Conservation (phyloP, 2,113 vertebrate genomes). For the Siniperca chuatsi region DNA sequence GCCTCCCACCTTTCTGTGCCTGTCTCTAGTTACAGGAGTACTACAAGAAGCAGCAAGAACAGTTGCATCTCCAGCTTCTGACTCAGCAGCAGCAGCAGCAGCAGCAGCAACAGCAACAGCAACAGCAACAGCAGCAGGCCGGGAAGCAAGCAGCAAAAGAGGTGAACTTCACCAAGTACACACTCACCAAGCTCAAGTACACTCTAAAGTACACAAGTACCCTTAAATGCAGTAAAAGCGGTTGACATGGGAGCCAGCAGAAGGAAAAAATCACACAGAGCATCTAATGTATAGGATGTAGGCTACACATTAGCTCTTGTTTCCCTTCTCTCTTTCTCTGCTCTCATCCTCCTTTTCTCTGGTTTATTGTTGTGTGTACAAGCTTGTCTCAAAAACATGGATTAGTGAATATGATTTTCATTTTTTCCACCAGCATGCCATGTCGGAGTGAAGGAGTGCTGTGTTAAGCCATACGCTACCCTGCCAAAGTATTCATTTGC, state of each 20-base stretch:
- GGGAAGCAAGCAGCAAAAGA: conserved; percentile 93
- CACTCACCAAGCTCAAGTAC: conserved; percentile 66
- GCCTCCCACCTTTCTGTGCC: conserved; percentile 26
- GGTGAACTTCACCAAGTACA: conserved; percentile 85
- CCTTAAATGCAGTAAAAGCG: conserved; percentile 66
- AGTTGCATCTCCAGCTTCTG: conserved; percentile 97
- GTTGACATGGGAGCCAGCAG: conserved; percentile 48
- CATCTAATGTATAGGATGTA: conserved; percentile 44
- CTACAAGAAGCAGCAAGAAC: conserved; percentile 99
- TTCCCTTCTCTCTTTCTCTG: background rate
- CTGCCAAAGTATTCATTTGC: conserved; percentile 79
- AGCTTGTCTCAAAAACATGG: conserved; percentile 63
- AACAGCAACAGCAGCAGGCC: conserved; percentile 86
- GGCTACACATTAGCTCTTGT: conserved; percentile 1
- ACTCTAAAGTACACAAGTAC: conserved; percentile 65
- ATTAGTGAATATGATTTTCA: conserved; percentile 66
- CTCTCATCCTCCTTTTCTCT: background rate
- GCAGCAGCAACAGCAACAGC: conserved; percentile 87
- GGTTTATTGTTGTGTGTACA: conserved; percentile 40
- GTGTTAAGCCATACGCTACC: conserved; percentile 48
- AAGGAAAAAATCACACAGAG: conserved; percentile 11
- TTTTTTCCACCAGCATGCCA: conserved; percentile 43
- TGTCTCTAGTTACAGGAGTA: conserved; percentile 94
- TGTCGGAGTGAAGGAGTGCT: conserved; percentile 21
- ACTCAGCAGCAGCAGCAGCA: conserved; percentile 96